A percentile compares a stretch with the other conserved stretches of the same genome.
Conservation (phyloP, 2,888 invertebrate species). For the Ophioninae sp. region DNA sequence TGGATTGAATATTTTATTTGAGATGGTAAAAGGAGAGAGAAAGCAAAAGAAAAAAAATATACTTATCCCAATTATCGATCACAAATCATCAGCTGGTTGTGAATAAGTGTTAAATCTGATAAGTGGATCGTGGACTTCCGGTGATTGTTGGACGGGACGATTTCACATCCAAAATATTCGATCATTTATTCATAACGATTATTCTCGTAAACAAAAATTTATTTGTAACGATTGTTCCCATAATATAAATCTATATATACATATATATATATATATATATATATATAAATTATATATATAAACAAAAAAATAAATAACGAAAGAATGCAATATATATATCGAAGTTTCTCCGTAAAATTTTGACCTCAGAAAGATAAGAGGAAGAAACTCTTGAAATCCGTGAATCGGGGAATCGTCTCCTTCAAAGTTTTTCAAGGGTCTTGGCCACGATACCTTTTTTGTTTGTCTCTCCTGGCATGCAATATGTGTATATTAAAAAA, state of each 20-base stretch:
- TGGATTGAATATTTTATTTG: constrained; percentile 18
- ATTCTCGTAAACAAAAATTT: background rate
- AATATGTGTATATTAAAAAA: constrained; percentile 58
- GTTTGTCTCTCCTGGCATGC: constrained; percentile 59
- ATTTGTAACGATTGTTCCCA: background rate
- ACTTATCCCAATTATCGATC: constrained; percentile 64
- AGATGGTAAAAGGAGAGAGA: constrained; percentile 25
- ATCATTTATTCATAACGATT: background rate
- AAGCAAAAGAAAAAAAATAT: constrained; percentile 22
- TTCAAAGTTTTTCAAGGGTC: constrained; percentile 48
- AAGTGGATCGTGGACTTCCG: constrained; percentile 57
- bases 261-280: background rate
- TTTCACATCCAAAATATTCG: constrained; percentile 19
- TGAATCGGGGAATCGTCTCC: constrained; percentile 41
- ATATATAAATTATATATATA: background rate
- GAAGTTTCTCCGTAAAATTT: constrained; percentile 4
- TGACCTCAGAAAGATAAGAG: constrained; percentile 3
- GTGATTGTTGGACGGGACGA: constrained; percentile 57
- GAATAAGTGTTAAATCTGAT: constrained; percentile 74
- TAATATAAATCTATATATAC: no score
- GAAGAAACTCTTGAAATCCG: background rate
- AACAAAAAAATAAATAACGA: background rate
- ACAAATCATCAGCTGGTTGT: constrained; percentile 78
- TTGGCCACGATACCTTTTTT: constrained; percentile 43
- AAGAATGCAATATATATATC: background rate